These are phyloP conservation scores for Dicaeum eximium DNA, from an alignment of 2,113 vertebrate genomes.

Conservation along the genomic window DNA sequence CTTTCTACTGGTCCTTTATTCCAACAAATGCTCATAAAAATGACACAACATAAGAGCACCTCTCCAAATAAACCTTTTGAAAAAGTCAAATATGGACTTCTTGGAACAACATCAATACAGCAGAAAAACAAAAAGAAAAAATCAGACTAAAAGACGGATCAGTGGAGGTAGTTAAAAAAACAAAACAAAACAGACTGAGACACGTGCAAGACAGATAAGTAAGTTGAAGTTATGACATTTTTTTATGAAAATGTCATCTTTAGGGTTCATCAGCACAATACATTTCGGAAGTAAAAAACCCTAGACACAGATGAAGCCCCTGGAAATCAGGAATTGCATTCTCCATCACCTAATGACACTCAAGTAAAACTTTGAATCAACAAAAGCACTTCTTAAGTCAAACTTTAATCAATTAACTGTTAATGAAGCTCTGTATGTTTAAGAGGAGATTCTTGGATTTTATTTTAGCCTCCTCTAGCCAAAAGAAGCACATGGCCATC, in stretches of 20 bases:
- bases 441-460: background rate
- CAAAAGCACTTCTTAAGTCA: background rate
- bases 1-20: background rate
- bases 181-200: background rate
- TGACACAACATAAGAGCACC: background rate
- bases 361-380: background rate
- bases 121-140: background rate
- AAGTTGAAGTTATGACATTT: background rate
- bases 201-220: accelerated
- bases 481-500: background rate
- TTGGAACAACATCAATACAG: background rate
- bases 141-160: accelerated
- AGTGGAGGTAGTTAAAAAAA: background rate
- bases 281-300: background rate
- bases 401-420: background rate
- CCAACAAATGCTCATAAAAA: background rate
- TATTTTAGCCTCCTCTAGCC: background rate
- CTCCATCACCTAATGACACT: background rate
- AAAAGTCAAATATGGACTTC: background rate
- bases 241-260: background rate
- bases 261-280: background rate
- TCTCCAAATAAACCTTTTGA: background rate
- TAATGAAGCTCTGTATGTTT: background rate
- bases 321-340: background rate
- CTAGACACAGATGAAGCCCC: background rate